phyloP scores from a whole-genome alignment of 2,797 vertebrate species.

The Nannoperca obscura region DNA sequence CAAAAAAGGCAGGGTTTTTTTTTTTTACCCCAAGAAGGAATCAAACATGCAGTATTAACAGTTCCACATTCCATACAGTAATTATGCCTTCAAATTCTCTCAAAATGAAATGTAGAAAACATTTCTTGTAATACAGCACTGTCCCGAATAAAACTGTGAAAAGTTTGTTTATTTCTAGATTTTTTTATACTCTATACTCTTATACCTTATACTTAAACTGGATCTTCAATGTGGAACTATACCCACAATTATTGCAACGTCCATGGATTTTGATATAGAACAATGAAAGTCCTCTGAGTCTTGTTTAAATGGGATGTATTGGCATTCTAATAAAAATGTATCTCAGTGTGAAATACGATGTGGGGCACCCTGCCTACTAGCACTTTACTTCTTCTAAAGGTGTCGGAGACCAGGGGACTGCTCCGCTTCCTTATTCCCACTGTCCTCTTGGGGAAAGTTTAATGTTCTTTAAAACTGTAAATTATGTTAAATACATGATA shows the following conservation, averaged over 20 bases:
- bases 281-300: constrained; percentile 44
- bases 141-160: background rate
- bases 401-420: constrained; percentile 36
- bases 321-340: constrained; percentile 65
- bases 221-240: constrained; percentile 12
- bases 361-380: constrained; percentile 38
- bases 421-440: constrained; percentile 21
- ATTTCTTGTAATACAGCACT: background rate
- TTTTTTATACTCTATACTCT: no score
- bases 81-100: background rate
- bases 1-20: no score
- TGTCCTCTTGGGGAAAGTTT: constrained; percentile 17
- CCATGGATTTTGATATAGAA: constrained; percentile 42
- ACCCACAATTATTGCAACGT: constrained; percentile 13
- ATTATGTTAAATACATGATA: background rate
- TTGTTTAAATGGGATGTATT: constrained; percentile 61
- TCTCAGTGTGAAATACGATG: constrained; percentile 52
- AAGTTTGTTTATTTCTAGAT: background rate
- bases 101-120: background rate
- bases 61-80: background rate
- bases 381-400: constrained; percentile 51
- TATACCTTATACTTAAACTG: no score
- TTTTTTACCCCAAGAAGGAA: no score
- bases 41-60: background rate
- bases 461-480: constrained; percentile 10